phyloP scores from a whole-genome alignment of 2,888 invertebrate genomes.

The Cantharis flavilabris region DNA sequence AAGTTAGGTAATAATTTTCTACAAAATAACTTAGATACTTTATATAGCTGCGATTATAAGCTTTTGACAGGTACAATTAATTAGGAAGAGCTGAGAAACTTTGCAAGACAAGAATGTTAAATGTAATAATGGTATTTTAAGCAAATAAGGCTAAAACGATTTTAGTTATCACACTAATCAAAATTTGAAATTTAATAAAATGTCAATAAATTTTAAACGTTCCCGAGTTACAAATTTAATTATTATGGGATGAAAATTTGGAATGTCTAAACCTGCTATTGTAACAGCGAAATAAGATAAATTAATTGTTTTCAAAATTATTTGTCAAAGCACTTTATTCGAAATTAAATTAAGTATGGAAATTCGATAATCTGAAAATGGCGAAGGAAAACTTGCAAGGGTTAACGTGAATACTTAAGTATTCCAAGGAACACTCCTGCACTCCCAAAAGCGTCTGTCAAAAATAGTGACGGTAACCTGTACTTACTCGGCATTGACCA shows the following conservation, averaged over 20 bases:
- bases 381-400: background rate
- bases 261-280: background rate
- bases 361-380: background rate
- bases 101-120: constrained; percentile 18
- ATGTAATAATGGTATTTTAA: constrained; percentile 19
- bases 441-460: background rate
- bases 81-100: constrained; percentile 28
- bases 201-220: background rate
- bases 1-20: constrained; percentile 30
- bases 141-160: constrained; percentile 12
- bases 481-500: background rate
- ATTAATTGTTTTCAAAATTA: background rate
- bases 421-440: background rate
- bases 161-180: background rate
- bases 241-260: background rate
- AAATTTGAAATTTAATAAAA: background rate
- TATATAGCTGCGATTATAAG: constrained; percentile 38
- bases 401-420: background rate
- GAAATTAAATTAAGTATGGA: background rate
- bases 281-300: background rate
- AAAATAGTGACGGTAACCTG: background rate
- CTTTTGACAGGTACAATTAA: constrained; percentile 42
- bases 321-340: background rate
- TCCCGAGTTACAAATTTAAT: background rate
- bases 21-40: constrained; percentile 27